Evolutionary conservation across 2,888 invertebrate species (phyloP), one percentile per base, ranked within the genome.

Genomic region (Lathronympha strigana): DNA sequence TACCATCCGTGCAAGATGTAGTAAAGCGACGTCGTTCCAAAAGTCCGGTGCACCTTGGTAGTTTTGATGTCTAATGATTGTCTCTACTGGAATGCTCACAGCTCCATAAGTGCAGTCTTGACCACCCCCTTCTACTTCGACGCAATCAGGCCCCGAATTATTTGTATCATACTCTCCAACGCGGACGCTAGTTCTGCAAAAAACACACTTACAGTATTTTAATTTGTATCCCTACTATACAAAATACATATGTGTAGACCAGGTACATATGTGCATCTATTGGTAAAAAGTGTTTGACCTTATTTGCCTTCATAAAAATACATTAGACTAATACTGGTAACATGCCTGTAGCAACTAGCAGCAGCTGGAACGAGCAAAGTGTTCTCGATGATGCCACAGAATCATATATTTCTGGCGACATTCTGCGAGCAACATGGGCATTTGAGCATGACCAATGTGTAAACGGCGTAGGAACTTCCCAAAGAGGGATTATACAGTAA

Each of bases 131-230:
- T 73, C 76, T 0, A 74, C 73, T 0, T 64, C 61, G 2, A 84
- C 74, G 70, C 93, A 93, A 73, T 93, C 93, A 0, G 61, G 61
- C 0, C 78, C 82, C 0, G 71, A 50, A 21, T 82, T 80, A 1
- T 70, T 71, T 0, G 82, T 88, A 75, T 93, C 84, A 75, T 88
- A 91, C 76, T 93, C 93, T 1, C 93, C 93, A 1, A 93, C 78
- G 1, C 84, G 81, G 0, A 85, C 79, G 70, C 79, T 80, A 17
- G 61, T 68, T 0, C 85, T 84, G 73, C n/a, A 49, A 21, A 40
- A 23, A 36, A 31, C 6, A 33, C 9, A n/a, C 25, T 13, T 25
- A 8, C n/a, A n/a, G n/a, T n/a, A 25, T 47, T 23, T 23, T n/a
- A 25, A 11, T 47, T n/a, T 3, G 4, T 15, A 3, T n/a, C 9